Evolutionary conservation across 2,888 invertebrate genomes (phyloP).

Genomic region (Apamea crenata): DNA sequence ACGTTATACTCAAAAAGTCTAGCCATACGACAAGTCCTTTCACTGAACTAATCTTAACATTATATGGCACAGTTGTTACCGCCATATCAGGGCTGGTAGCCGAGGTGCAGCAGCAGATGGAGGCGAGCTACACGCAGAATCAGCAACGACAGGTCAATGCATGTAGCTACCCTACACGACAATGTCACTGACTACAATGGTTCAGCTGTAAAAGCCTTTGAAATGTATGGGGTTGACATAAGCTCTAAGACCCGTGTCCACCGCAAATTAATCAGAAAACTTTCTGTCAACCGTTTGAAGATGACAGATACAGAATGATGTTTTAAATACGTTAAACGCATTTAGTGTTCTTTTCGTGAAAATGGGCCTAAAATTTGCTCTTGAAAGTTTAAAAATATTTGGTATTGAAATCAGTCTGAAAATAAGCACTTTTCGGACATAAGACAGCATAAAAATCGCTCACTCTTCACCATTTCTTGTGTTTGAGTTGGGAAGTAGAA

Average conservation of each 20-base stretch:
- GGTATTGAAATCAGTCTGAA: neutral
- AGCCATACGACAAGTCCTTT: constrained; percentile 17
- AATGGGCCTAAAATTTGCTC: neutral
- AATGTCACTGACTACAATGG: constrained; percentile 24
- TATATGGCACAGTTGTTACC: constrained; percentile 92
- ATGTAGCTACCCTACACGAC: constrained; percentile 71
- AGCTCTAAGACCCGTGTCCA: neutral
- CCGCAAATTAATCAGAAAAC: neutral
- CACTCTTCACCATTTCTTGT: neutral
- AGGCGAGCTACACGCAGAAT: constrained; percentile 89
- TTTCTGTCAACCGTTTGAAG: neutral
- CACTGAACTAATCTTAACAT: constrained; percentile 70
- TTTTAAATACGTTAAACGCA: neutral
- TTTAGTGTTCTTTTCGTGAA: neutral
- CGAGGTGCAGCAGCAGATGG: constrained; percentile 94
- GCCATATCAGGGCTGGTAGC: constrained; percentile 95
- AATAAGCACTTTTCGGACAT: neutral
- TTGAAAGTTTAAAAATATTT: neutral
- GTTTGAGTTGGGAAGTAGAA: neutral
- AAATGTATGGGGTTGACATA: constrained; percentile 17
- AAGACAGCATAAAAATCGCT: neutral
- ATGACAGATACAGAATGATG: neutral
- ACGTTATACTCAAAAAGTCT: neutral
- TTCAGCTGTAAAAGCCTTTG: neutral
- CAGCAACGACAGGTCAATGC: constrained; percentile 89